Conservation (phyloP, 1,140 invertebrate genomes). For the Drosophila navojoa region DNA sequence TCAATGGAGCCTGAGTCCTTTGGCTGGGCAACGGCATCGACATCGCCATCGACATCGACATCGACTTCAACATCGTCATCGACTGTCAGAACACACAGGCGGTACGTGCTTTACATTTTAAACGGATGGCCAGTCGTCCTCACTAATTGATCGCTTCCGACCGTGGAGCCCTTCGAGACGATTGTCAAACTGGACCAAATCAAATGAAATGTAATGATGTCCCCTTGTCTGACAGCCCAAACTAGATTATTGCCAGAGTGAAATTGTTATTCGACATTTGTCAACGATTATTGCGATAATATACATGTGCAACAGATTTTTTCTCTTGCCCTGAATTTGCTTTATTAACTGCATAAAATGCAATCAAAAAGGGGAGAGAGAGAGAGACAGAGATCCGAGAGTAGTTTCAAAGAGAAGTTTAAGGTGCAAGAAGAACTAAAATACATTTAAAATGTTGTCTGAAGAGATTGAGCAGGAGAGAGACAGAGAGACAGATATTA, state of each 20-base stretch:
- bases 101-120: constrained; percentile 83
- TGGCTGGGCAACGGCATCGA: neutral
- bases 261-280: constrained; percentile 35
- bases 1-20: constrained; percentile 16
- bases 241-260: constrained; percentile 61
- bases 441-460: too few relatives aligned
- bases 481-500: too few relatives aligned
- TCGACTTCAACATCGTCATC: constrained; percentile 46
- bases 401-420: too few relatives aligned
- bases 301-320: constrained; percentile 22
- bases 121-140: constrained; percentile 65
- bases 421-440: too few relatives aligned
- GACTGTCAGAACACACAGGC: constrained; percentile 78
- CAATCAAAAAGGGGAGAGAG: neutral
- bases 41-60: neutral
- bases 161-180: constrained; percentile 54
- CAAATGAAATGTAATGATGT: constrained; percentile 63
- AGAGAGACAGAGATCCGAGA: neutral
- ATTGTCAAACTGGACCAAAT: constrained; percentile 41
- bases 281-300: constrained; percentile 44
- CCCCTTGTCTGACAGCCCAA: constrained; percentile 57
- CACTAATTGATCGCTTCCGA: constrained; percentile 83
- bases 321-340: neutral
- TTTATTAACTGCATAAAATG: neutral
- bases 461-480: too few relatives aligned